Evolutionary conservation across 2,113 vertebrate species (phyloP), one percentile per base, ranked within the genome.

Genomic region (Machaerirhynchus nigripectus): DNA sequence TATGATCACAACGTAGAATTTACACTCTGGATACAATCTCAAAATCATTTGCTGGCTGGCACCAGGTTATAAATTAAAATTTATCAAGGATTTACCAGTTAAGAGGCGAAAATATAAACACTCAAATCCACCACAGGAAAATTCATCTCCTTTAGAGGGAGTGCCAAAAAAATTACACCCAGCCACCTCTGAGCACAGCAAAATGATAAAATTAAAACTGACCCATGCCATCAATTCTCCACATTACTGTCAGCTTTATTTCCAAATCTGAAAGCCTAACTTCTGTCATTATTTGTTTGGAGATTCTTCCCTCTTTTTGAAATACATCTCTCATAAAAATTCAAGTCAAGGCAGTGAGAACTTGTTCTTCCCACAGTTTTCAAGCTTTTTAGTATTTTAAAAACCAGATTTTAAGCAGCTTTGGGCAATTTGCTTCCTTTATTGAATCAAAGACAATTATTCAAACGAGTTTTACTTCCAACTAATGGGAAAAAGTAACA

Each of bases 241-340:
- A 42, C 2, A 7, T 11, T 17, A n/a, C 15, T 11, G 8, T 8
- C 7, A 15, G 33, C n/a, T 63, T 61, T 15, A 52, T 57, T 50
- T 22, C 59, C 24, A 82, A n/a, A 75, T 15, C 16, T 10, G 11
- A 61, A 46, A 75, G 21, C 10, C 24, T 33, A 27, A n/a, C 15
- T 74, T 33, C 39, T 57, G 33, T 31, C 47, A 9, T 2, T 8
- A 10, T 26, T 42, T 16, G 4, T 49, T 15, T 40, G 14, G 42
- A 84, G 39, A 18, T 84, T 23, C 15, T 3, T 1, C 3, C 5
- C 4, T 0, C 1, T 11, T 63, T 74, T 5, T 15, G 14, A 77
- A 46, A 35, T 5, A 3, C 11, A 30, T 40, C 22, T 59, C 65
- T 37, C 46, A 35, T 4, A 20, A 40, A 31, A 13, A 11, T 26